phyloP scores from a whole-genome alignment of 2,113 vertebrate genomes.

The Penelope pileata region DNA sequence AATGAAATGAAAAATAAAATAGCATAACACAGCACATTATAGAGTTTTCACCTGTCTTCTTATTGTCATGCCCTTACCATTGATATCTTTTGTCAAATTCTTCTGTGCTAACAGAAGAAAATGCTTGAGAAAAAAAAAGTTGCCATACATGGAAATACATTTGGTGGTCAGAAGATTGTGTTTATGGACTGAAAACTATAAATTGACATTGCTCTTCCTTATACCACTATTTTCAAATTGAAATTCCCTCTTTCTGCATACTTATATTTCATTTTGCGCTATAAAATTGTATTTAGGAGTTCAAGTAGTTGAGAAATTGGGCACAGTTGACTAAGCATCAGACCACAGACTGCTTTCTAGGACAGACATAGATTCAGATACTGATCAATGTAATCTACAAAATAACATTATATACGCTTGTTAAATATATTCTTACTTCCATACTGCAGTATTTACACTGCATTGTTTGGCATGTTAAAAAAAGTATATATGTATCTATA shows the following conservation, averaged over 20 bases:
- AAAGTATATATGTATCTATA: too few species aligned
- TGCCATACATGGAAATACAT: neutral
- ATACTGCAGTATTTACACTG: neutral
- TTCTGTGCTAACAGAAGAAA: neutral
- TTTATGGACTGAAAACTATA: neutral
- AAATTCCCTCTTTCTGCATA: neutral
- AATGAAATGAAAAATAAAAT: neutral
- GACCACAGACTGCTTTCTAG: neutral
- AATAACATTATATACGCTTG: neutral
- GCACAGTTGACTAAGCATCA: constrained; percentile 4
- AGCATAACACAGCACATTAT: neutral
- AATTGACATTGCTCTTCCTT: neutral
- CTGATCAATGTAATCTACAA: neutral
- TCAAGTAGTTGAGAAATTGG: constrained; percentile 18
- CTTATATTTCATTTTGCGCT: constrained; percentile 22
- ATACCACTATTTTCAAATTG: constrained; percentile 17
- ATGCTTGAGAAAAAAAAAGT: neutral
- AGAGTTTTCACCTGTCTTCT: neutral
- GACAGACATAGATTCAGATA: neutral
- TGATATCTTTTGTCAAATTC: neutral
- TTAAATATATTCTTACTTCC: neutral
- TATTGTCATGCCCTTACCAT: neutral
- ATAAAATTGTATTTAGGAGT: neutral
- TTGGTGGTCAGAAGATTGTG: neutral
- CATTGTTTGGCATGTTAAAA: neutral